Percentiles rank a stretch among this genome's conserved stretches.
Conservation (phyloP, 2,113 vertebrate species). For the Chaenocephalus aceratus region DNA sequence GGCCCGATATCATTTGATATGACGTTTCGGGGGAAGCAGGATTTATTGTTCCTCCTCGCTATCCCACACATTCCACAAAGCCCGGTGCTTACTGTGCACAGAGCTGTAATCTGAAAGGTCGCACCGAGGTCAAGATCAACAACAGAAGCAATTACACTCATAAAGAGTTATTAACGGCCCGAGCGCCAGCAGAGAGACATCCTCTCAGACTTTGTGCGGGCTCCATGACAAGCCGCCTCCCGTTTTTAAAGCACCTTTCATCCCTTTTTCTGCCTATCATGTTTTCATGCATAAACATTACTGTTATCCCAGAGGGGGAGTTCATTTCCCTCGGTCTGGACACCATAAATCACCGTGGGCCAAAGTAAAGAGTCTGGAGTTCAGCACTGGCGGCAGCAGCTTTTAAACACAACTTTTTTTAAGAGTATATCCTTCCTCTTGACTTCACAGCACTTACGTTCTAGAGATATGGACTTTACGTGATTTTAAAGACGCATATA, state of each 20-base stretch:
- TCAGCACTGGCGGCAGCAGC: slow-evolving; percentile 27
- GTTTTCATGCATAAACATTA: slow-evolving; percentile 71
- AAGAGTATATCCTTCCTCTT: slow-evolving; percentile 6
- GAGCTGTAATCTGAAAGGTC: slow-evolving; percentile 50
- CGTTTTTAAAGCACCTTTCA: slow-evolving; percentile 58
- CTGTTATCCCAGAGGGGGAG: slow-evolving; percentile 44
- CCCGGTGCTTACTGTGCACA: background rate
- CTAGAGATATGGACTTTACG: background rate
- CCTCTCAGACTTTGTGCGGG: slow-evolving; percentile 51
- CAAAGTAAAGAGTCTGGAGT: slow-evolving; percentile 76
- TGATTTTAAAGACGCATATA: too few relatives aligned
- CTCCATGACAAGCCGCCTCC: slow-evolving; percentile 48
- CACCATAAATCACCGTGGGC: slow-evolving; percentile 67
- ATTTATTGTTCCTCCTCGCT: slow-evolving; percentile 19
- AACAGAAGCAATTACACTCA: slow-evolving; percentile 56
- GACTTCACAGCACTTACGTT: background rate
- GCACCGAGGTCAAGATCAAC: slow-evolving; percentile 49
- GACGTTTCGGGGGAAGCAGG: slow-evolving; percentile 25
- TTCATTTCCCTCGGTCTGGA: slow-evolving; percentile 61
- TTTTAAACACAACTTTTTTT: slow-evolving; percentile 37
- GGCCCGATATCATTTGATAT: slow-evolving; percentile 51
- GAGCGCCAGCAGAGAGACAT: slow-evolving; percentile 24
- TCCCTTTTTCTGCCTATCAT: slow-evolving; percentile 59
- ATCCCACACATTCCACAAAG: slow-evolving; percentile 42
- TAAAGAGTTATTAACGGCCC: slow-evolving; percentile 41